A percentile compares a stretch with the other conserved stretches of the same genome.
Conservation (phyloP, 2,888 invertebrate genomes). For the Tachina lurida region DNA sequence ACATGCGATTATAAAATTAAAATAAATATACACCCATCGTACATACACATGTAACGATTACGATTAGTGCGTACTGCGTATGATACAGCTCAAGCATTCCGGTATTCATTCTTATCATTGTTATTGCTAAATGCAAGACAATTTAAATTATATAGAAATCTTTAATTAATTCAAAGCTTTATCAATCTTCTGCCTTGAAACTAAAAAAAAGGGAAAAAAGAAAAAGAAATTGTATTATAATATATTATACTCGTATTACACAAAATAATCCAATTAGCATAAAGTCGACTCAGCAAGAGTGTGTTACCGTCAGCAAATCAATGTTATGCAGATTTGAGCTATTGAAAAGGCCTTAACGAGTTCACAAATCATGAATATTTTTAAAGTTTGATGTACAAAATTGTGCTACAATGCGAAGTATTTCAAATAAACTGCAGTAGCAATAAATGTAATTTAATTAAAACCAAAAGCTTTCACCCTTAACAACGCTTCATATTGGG, state of each 20-base stretch:
- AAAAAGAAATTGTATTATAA: not conserved
- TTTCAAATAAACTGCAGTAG: too few relatives aligned
- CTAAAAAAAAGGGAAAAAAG: not conserved
- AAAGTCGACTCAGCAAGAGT: not conserved
- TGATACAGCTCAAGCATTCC: not conserved
- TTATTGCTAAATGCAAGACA: constrained; percentile 38
- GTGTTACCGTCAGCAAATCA: too few relatives aligned
- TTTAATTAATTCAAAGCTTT: not conserved
- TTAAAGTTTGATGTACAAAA: too few relatives aligned
- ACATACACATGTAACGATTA: not conserved
- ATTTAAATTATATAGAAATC: constrained; percentile 21
- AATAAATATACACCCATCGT: not conserved
- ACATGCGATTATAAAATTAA: not conserved
- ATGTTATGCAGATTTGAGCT: too few relatives aligned
- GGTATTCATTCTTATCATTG: constrained; percentile 25
- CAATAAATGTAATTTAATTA: too few relatives aligned
- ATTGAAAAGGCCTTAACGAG: too few relatives aligned
- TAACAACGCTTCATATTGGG: too few relatives aligned
- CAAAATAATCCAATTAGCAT: not conserved
- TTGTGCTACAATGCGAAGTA: too few relatives aligned
- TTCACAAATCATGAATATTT: too few relatives aligned
- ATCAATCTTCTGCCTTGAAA: not conserved
- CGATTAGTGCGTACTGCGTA: constrained; percentile 28
- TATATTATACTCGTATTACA: too few relatives aligned
- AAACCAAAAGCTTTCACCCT: too few relatives aligned